Conservation (phyloP, 2,113 vertebrate species). For the Pantherophis guttatus region DNA sequence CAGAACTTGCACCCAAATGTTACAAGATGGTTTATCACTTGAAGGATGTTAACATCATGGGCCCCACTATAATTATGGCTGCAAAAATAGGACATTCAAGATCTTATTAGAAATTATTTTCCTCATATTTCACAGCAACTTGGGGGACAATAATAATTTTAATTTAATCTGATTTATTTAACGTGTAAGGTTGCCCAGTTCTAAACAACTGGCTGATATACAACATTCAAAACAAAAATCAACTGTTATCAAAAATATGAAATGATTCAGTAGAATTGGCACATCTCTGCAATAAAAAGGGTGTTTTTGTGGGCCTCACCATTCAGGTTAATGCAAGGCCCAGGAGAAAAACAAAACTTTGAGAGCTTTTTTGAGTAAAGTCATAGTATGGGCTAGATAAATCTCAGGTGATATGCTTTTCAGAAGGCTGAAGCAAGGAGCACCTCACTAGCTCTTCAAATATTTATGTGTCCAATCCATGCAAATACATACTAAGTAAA, state of each 20-base stretch:
- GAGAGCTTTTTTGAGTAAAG: not conserved
- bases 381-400: not conserved
- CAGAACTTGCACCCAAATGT: not conserved
- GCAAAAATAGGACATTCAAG: slow-evolving; percentile 72
- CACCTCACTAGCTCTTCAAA: not conserved
- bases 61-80: slow-evolving; percentile 57
- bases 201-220: not conserved
- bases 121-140: slow-evolving; percentile 67
- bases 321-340: not conserved
- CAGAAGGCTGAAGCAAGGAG: not conserved
- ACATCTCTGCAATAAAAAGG: not conserved
- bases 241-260: not conserved
- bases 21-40: not conserved
- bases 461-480: not conserved
- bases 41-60: not conserved
- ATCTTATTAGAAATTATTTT: slow-evolving; percentile 63
- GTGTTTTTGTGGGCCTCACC: not conserved
- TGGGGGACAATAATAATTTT: slow-evolving; percentile 20
- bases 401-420: not conserved
- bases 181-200: not conserved
- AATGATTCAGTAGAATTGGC: not conserved
- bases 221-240: not conserved
- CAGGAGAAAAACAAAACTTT: not conserved
- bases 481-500: not conserved
- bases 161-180: not conserved